A percentile compares a stretch with the other conserved stretches of the same genome.
phyloP scores from a whole-genome alignment of 2,888 invertebrate species.

The Stratiomys singularior region DNA sequence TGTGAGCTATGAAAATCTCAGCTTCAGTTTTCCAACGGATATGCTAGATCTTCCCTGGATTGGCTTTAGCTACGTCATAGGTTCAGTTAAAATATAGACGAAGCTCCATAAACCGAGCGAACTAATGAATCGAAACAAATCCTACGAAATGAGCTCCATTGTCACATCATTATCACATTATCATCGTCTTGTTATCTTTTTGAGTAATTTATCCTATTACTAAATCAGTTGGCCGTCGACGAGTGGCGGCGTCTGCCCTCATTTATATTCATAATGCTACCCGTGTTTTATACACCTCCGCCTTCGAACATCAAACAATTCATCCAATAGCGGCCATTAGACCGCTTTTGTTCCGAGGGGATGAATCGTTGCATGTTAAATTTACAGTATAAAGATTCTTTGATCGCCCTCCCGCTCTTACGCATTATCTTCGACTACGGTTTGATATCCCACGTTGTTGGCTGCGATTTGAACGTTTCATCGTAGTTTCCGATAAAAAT shows the following conservation, averaged over 20 bases:
- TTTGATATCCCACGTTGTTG: not conserved
- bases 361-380: conserved; percentile 26
- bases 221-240: not conserved
- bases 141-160: too few relatives aligned
- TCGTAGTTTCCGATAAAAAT: conserved; percentile 35
- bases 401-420: not conserved
- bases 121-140: too few relatives aligned
- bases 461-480: conserved; percentile 14
- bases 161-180: not conserved
- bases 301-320: conserved; percentile 14
- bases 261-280: conserved; percentile 43
- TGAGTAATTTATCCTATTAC: conserved; percentile 28
- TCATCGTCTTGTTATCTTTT: conserved; percentile 12
- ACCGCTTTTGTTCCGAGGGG: too few relatives aligned
- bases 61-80: too few relatives aligned
- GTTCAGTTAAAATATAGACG: too few relatives aligned
- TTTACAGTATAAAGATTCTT: conserved; percentile 28
- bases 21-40: too few relatives aligned
- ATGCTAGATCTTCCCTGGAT: too few relatives aligned
- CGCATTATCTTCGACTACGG: not conserved
- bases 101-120: too few relatives aligned
- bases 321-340: not conserved
- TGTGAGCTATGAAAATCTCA: too few relatives aligned
- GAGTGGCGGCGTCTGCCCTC: conserved; percentile 3
- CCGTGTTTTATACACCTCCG: conserved; percentile 42